Evolutionary conservation across 1,140 invertebrate species (phyloP).

Genomic region (Subanguina moxae): DNA sequence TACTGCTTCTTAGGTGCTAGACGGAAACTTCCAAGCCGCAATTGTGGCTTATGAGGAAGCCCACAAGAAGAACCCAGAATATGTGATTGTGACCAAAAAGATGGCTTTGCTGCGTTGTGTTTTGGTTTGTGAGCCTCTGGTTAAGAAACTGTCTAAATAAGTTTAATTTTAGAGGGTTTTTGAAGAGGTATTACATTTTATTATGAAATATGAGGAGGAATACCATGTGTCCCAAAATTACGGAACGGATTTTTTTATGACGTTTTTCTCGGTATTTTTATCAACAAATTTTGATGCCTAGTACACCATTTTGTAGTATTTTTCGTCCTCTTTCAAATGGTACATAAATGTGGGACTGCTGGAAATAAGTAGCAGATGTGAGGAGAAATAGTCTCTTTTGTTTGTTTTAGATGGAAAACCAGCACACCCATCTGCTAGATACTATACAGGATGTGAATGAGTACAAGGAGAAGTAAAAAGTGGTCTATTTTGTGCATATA

Average conservation of each 20-base stretch:
- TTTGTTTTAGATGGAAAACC: slow-evolving; percentile 22
- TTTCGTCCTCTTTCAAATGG: too few species aligned
- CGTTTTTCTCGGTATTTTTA: too few species aligned
- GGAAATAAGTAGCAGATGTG: too few species aligned
- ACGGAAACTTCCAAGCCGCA: slow-evolving; percentile 11
- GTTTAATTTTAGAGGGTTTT: slow-evolving; percentile 9
- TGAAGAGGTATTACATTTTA: slow-evolving; percentile 2
- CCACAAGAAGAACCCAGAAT: not conserved
- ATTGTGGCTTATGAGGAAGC: slow-evolving; percentile 14
- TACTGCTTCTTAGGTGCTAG: slow-evolving; percentile 2
- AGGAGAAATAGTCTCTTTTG: not conserved
- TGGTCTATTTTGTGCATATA: not conserved
- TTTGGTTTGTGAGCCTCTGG: not conserved
- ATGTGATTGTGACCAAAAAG: not conserved
- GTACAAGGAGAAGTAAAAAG: slow-evolving; percentile 14
- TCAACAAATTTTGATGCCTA: too few species aligned
- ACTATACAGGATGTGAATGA: slow-evolving; percentile 15
- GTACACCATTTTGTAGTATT: too few species aligned
- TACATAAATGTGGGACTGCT: too few species aligned
- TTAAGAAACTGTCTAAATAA: not conserved
- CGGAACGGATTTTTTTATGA: too few species aligned
- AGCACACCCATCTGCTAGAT: slow-evolving; percentile 14
- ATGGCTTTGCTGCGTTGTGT: slow-evolving; percentile 1
- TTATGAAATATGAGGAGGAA: too few species aligned
- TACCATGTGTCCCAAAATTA: too few species aligned